Evolutionary conservation across 2,888 invertebrate genomes (phyloP), one percentile per base, ranked within the genome.

Genomic region (Torymus auratus): DNA sequence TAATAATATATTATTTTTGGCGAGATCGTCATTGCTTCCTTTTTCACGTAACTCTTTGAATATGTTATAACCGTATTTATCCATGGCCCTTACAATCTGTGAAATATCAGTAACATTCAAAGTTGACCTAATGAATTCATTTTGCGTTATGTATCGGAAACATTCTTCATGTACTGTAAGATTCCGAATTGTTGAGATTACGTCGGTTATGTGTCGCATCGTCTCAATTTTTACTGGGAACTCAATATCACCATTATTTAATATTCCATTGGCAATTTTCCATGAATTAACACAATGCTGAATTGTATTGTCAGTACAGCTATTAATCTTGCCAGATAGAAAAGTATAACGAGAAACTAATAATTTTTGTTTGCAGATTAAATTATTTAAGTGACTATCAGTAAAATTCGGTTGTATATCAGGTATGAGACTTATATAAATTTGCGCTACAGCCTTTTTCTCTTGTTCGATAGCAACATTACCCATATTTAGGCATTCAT

Each of bases 401-500:
- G 1, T 41, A 0, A 41, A 41, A 7, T 41, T 10, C 41, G 7
- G 7, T 7, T 41, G 5, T 7, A 5, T 41, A 7, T 5, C 1
- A 41, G 7, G 41, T 41, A 41, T 41, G 7, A 7, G 7, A 7
- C 7, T 7, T 41, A 41, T 41, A 41, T 41, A 41, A 5, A 91
- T 90, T 82, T 88, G 87, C 7, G 91, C 90, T 81, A 92, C 86
- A 77, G 87, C 84, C 83, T 87, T 91, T 86, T 93, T 93, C 75
- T 89, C 87, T 56, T 92, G 91, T 53, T 90, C 84, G 52, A 93
- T 86, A 0, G 93, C 92, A 41, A 91, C 88, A 5, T 93, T 91
- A 10, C 92, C 89, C 1, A 93, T 87, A 85, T 90, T 88, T 64
- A 92, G 85, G 84, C 91, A 56, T 14, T 84, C 83, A n/a, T 65